Percentiles rank a stretch among this genome's conserved stretches.
Evolutionary conservation across 2,888 invertebrate genomes (phyloP).

Genomic region (Geophilus truncorum): DNA sequence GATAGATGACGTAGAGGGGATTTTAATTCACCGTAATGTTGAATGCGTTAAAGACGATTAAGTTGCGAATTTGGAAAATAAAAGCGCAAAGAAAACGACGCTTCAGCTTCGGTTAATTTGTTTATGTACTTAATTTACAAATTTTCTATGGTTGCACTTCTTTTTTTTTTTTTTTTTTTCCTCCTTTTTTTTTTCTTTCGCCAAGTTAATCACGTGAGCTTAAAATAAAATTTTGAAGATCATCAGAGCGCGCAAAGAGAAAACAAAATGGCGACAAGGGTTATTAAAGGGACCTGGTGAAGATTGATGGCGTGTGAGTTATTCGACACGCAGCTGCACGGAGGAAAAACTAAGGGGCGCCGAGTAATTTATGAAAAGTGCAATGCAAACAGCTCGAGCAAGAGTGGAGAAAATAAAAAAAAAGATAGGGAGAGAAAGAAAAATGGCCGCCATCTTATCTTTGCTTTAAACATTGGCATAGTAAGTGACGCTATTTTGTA

Average conservation of each 20-base stretch:
- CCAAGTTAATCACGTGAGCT: not conserved
- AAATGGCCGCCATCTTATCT: not conserved
- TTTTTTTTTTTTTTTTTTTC: not conserved
- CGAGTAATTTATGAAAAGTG: slow-evolving; percentile 15
- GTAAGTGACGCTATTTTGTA: not conserved
- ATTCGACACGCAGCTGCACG: slow-evolving; percentile 16
- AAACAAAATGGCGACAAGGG: slow-evolving; percentile 20
- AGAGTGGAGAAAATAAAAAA: slow-evolving; percentile 4
- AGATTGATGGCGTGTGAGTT: slow-evolving; percentile 20
- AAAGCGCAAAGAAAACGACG: not conserved
- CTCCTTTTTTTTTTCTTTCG: not conserved
- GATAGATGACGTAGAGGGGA: not conserved
- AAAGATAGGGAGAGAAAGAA: not conserved
- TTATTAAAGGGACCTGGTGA: slow-evolving; percentile 12
- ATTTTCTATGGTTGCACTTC: not conserved
- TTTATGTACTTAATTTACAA: slow-evolving; percentile 1
- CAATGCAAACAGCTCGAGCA: slow-evolving; percentile 16
- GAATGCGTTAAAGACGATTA: not conserved
- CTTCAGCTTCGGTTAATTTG: not conserved
- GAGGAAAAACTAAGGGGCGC: slow-evolving; percentile 4
- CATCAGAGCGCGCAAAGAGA: not conserved
- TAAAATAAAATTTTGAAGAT: not conserved
- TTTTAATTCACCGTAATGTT: not conserved
- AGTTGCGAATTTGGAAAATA: not conserved
- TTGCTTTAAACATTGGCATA: not conserved